Conservation (phyloP, 2,888 invertebrate genomes). For the Stenotaenia linearis region DNA sequence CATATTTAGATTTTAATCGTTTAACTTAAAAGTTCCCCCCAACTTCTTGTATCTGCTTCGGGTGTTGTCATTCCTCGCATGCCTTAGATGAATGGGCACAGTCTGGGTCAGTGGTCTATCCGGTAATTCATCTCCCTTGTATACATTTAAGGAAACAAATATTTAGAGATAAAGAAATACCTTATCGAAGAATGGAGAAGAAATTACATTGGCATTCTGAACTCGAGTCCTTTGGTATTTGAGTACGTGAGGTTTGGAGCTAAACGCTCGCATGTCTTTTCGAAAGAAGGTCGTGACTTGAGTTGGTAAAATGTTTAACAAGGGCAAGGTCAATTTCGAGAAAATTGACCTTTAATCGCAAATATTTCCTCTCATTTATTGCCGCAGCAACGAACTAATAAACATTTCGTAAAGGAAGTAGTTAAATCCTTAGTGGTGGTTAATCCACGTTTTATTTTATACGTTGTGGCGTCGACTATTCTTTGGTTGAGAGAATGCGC, state of each 20-base stretch:
- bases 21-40: no score
- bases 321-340: neutral
- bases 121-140: no score
- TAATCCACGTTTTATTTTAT: neutral
- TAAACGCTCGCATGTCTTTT: neutral
- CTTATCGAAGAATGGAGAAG: no score
- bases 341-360: neutral
- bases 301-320: neutral
- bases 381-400: neutral
- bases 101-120: slow-evolving; percentile 3
- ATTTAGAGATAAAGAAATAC: no score
- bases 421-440: no score
- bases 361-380: neutral
- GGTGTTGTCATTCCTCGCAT: neutral
- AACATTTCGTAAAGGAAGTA: no score
- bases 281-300: neutral
- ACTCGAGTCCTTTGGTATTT: neutral
- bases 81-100: neutral
- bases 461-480: no score
- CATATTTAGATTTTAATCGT: neutral
- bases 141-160: neutral
- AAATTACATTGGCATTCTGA: no score
- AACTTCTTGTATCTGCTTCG: neutral
- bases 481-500: neutral
- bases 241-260: neutral